These are phyloP conservation scores for Lasioglossum marginatum DNA, from an alignment of 2,888 invertebrate genomes.

Conservation along the genomic window DNA sequence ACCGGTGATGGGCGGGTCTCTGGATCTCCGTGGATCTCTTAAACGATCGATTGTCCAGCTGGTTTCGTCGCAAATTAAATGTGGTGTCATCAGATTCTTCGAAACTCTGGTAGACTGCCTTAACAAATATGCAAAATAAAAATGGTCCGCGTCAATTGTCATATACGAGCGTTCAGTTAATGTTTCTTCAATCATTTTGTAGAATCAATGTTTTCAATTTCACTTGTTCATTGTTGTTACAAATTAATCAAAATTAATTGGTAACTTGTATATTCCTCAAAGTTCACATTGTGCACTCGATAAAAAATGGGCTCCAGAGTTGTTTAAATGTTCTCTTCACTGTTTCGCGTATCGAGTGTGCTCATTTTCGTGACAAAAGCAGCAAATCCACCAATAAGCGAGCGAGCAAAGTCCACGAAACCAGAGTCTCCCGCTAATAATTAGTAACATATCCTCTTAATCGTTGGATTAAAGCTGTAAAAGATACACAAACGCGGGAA, in stretches of 20 bases:
- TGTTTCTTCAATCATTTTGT: background rate
- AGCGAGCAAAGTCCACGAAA: background rate
- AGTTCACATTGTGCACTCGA: background rate
- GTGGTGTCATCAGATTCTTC: background rate
- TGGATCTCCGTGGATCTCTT: background rate
- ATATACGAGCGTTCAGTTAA: background rate
- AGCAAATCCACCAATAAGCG: background rate
- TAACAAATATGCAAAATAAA: background rate
- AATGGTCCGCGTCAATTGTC: background rate
- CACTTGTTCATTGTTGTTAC: too few species aligned
- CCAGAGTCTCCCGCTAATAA: background rate
- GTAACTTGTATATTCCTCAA: too few species aligned
- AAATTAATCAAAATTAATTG: too few species aligned
- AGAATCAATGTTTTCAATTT: background rate
- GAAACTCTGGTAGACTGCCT: background rate
- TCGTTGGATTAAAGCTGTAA: background rate
- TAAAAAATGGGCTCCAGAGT: background rate
- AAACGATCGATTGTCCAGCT: slow-evolving; percentile 9
- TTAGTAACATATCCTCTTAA: background rate
- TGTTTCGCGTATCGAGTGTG: background rate
- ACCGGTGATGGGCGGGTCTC: background rate
- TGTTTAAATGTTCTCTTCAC: background rate
- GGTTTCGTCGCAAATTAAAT: background rate
- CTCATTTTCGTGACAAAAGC: background rate
- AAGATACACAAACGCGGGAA: background rate